These are phyloP conservation scores for Carpatolechia fugitivella DNA, from an alignment of 2,888 invertebrate species.

Conservation along the genomic window DNA sequence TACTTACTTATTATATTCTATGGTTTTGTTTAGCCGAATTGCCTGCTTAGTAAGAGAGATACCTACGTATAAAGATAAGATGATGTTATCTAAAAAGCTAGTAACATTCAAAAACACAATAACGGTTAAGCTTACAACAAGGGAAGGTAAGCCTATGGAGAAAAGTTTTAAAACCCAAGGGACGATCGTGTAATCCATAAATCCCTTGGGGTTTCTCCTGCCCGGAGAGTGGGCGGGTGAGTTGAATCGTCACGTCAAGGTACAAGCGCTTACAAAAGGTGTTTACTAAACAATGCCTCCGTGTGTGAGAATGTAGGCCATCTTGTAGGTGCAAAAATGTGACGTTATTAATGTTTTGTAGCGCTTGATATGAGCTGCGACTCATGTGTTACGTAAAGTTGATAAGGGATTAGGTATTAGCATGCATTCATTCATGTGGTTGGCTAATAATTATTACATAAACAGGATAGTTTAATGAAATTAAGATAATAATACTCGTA, in stretches of 20 bases:
- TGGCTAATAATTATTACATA: no score
- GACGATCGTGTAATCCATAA: constrained; percentile 61
- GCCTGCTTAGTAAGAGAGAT: no score
- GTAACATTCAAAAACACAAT: constrained; percentile 7
- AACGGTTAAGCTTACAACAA: constrained; percentile 39
- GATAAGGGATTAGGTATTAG: neutral
- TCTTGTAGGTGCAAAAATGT: neutral
- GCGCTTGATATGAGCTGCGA: neutral
- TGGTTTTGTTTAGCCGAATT: no score
- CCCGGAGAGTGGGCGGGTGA: constrained; percentile 25
- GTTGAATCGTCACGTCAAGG: constrained; percentile 22
- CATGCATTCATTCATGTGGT: neutral
- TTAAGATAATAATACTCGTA: no score
- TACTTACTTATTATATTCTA: no score
- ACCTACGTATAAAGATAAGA: no score
- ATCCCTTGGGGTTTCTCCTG: constrained; percentile 47
- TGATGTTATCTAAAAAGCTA: neutral
- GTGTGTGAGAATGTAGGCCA: neutral
- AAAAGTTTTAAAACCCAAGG: constrained; percentile 56
- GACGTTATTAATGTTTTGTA: constrained; percentile 3
- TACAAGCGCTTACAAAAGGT: constrained; percentile 8
- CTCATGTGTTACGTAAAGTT: neutral
- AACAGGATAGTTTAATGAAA: no score
- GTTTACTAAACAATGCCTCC: constrained; percentile 10
- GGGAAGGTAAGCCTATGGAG: constrained; percentile 44